Base-by-base conservation (phyloP, 2,113 vertebrate genomes). In the Bujurquina vittata region DNA sequence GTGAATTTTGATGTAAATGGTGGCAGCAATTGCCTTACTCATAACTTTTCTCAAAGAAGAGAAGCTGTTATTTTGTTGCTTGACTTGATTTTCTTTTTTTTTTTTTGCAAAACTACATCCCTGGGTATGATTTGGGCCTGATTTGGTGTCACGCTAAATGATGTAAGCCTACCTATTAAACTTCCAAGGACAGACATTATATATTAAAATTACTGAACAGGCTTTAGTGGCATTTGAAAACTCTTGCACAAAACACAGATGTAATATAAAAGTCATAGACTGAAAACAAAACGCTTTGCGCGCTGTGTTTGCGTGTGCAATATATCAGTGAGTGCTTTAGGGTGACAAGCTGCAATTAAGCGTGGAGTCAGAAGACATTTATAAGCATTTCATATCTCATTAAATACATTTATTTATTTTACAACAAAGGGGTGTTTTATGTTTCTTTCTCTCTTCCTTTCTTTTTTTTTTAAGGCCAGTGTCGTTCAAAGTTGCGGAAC, bases 341-440 rank as follows among this genome's bases (percentile, higher is more conserved):
- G 92, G 93, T 95, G 94, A 95, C 93, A 95, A 94, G 92, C 86
- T 89, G 92, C 92, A 95, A 93, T 94, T 94, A 93, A 91, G 89
- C 91, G 79, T 93, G 91, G 75, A 93, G 88, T 80, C 84, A 86
- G 84, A 83, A 89, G 80, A 93, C 90, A 91, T 94, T 94, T 92
- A 90, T 87, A 87, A 87, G 92, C 90, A 85, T 94, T 94, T 92
- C 90, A 92, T 93, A 95, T 93, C 92, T 94, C 93, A 94, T 94
- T 94, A 92, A 95, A 95, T 94, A 93, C 84, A 92, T 94, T 91
- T 94, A 94, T 94, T 90, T 93, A 93, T 94, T 90, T 93, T 91
- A 74, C 67, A 84, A 84, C 76, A 62, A 80, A 83, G 67, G 29
- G 82, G 57, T 72, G 6, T n/a, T 72, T 72, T 54, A 54, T 72